Conservation (phyloP, 2,888 invertebrate genomes). For the Thereva nobilitata region DNA sequence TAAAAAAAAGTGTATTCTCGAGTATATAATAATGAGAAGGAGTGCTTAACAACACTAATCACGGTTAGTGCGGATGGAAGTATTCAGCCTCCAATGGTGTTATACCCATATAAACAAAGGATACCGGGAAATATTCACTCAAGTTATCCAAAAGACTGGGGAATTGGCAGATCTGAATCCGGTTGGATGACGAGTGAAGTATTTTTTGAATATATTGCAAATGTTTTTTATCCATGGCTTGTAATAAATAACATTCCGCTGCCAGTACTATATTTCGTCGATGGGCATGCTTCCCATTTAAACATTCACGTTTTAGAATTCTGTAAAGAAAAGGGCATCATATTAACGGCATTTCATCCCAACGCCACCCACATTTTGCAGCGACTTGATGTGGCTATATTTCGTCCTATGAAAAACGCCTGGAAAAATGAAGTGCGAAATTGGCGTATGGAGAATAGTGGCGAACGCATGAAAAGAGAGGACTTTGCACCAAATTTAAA, state of each 20-base stretch:
- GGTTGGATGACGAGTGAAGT: slow-evolving; percentile 56
- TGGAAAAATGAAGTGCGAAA: slow-evolving; percentile 48
- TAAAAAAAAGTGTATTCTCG: background rate
- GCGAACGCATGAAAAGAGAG: too few species aligned
- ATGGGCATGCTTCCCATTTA: slow-evolving; percentile 53
- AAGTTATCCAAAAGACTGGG: slow-evolving; percentile 50
- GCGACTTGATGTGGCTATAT: slow-evolving; percentile 53
- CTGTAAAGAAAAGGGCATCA: slow-evolving; percentile 51
- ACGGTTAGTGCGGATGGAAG: slow-evolving; percentile 3
- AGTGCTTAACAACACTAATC: slow-evolving; percentile 7
- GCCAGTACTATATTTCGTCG: slow-evolving; percentile 54
- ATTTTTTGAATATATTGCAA: slow-evolving; percentile 54
- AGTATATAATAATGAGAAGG: slow-evolving; percentile 4
- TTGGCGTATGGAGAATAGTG: too few species aligned
- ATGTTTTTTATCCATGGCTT: slow-evolving; percentile 54
- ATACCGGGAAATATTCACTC: too few species aligned
- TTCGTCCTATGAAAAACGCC: slow-evolving; percentile 48
- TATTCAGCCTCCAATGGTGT: background rate
- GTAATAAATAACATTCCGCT: slow-evolving; percentile 48
- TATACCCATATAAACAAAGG: slow-evolving; percentile 6
- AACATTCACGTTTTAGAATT: slow-evolving; percentile 52
- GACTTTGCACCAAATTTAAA: too few species aligned
- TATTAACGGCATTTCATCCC: slow-evolving; percentile 47
- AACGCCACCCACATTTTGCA: slow-evolving; percentile 49
- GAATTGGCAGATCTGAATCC: slow-evolving; percentile 52